Evolutionary conservation across 2,797 vertebrate species (phyloP).

Genomic region (Centroberyx gerrardi): DNA sequence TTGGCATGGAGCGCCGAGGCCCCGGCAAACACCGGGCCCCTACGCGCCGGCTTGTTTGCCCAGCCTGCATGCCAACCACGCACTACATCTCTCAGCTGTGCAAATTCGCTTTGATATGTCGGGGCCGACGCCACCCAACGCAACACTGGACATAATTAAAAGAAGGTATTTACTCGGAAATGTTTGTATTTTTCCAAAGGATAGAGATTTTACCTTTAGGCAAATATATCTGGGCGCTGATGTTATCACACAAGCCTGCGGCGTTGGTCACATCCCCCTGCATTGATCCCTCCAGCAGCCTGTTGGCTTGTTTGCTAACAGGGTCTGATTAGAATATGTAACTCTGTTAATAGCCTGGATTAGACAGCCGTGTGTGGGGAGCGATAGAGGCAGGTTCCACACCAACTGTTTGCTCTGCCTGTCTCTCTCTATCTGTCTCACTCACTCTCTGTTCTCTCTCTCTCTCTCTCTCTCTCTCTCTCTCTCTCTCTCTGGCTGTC

Average conservation of each 20-base stretch:
- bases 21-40: conserved; percentile 44
- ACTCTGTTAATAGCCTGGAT: conserved; percentile 72
- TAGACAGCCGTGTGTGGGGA: conserved; percentile 61
- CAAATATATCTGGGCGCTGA: conserved; percentile 73
- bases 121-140: conserved; percentile 41
- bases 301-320: conserved; percentile 60
- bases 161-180: conserved; percentile 71
- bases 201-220: conserved; percentile 49
- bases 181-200: conserved; percentile 12
- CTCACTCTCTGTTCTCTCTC: neutral
- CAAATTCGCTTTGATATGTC: conserved; percentile 68
- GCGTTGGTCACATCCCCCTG: conserved; percentile 41
- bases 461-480: neutral
- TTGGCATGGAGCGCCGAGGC: conserved; percentile 50
- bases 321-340: conserved; percentile 70
- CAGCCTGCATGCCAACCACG: conserved; percentile 41
- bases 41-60: conserved; percentile 42
- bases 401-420: conserved; percentile 40
- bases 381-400: conserved; percentile 50
- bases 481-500: neutral
- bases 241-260: conserved; percentile 60
- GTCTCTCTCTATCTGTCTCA: neutral
- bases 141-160: conserved; percentile 79
- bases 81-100: conserved; percentile 66
- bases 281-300: conserved; percentile 41